A percentile compares a stretch with the other conserved stretches of the same genome.
These are phyloP conservation scores for Cossypha dichroa DNA, from an alignment of 2,797 vertebrate species.

Conservation along the genomic window DNA sequence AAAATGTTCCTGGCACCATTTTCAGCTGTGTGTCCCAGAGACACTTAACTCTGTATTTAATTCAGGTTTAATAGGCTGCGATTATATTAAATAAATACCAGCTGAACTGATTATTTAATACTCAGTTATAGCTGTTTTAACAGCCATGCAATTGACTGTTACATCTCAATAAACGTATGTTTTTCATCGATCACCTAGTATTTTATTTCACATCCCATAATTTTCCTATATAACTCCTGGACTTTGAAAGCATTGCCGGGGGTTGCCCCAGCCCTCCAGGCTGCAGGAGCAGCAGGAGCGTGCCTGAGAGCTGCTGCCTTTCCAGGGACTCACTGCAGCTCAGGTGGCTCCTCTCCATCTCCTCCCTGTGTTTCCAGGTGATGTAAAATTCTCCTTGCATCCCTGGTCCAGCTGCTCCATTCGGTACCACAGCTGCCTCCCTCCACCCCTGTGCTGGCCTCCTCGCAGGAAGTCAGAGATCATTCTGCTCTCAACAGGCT, in stretches of 20 bases:
- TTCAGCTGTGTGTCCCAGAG: constrained; percentile 68
- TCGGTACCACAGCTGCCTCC: neutral
- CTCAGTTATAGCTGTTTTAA: constrained; percentile 72
- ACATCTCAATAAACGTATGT: constrained; percentile 72
- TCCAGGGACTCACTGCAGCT: neutral
- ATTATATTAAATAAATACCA: constrained; percentile 80
- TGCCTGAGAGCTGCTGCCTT: neutral
- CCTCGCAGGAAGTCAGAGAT: constrained; percentile 24
- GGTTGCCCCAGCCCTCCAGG: neutral
- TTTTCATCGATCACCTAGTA: constrained; percentile 50
- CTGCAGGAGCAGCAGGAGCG: neutral
- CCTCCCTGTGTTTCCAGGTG: neutral
- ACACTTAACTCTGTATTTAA: constrained; percentile 76
- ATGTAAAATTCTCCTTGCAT: neutral
- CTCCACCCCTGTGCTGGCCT: neutral
- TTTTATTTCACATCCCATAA: constrained; percentile 38
- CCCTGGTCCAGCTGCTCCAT: neutral
- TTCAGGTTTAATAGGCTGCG: constrained; percentile 77
- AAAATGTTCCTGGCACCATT: constrained; percentile 69
- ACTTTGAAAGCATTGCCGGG: neutral
- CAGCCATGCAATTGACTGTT: constrained; percentile 70
- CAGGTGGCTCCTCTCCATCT: neutral
- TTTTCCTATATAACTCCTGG: neutral
- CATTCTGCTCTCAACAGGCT: constrained; percentile 43
- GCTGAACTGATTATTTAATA: constrained; percentile 79